Conservation (phyloP, 1,140 invertebrate genomes). For the Dreissena rostriformis region DNA sequence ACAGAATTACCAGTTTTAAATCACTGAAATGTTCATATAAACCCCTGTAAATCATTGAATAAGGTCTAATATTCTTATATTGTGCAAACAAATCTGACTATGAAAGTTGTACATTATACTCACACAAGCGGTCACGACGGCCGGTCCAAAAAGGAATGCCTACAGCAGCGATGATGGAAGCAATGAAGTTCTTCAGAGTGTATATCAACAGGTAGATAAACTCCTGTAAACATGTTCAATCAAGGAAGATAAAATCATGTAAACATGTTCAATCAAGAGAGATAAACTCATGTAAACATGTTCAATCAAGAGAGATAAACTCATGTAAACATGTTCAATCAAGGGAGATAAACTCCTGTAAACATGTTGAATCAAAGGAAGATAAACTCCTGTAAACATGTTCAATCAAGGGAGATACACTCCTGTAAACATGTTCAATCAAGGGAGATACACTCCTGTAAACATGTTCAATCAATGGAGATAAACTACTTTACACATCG, state of each 20-base stretch:
- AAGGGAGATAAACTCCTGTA: constrained; percentile 45
- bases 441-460: constrained; percentile 43
- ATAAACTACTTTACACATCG: too few relatives aligned
- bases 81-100: too few relatives aligned
- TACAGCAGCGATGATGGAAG: constrained; percentile 32
- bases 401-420: constrained; percentile 13
- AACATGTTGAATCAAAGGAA: constrained; percentile 10
- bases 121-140: constrained; percentile 39
- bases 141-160: neutral
- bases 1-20: too few relatives aligned
- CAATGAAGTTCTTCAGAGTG: constrained; percentile 39
- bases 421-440: constrained; percentile 21
- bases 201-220: constrained; percentile 36
- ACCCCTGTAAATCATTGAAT: too few relatives aligned
- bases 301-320: constrained; percentile 23
- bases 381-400: constrained; percentile 34
- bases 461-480: neutral
- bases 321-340: constrained; percentile 18
- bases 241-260: constrained; percentile 33
- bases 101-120: constrained; percentile 10
- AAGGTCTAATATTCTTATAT: too few relatives aligned
- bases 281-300: constrained; percentile 31
- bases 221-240: constrained; percentile 19
- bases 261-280: constrained; percentile 14
- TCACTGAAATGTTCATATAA: too few relatives aligned